Percentiles rank a stretch among this genome's conserved stretches.
phyloP scores from a whole-genome alignment of 2,797 vertebrate species.

The Scyliorhinus canicula region DNA sequence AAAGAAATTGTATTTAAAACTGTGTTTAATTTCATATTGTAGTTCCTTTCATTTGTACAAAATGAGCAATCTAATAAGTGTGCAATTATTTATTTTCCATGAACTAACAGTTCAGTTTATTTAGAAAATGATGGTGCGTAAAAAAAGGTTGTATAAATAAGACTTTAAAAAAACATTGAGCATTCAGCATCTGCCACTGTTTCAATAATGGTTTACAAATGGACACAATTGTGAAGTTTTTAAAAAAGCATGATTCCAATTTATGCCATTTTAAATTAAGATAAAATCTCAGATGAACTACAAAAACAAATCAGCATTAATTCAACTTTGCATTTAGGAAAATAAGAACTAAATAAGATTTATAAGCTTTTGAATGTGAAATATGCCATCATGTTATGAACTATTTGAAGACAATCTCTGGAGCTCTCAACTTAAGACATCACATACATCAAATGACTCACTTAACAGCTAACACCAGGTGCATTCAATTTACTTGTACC shows the following conservation, averaged over 20 bases:
- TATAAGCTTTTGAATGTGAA: not conserved
- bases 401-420: not conserved
- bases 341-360: not conserved
- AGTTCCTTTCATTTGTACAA: not conserved
- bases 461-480: slow-evolving; percentile 36
- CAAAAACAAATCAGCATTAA: not conserved
- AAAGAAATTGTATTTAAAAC: not conserved
- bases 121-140: not conserved
- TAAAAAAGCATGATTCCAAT: not conserved
- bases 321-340: not conserved
- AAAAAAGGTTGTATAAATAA: not conserved
- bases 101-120: not conserved
- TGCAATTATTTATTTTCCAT: not conserved
- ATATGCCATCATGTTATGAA: not conserved
- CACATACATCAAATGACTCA: slow-evolving; percentile 24
- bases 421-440: slow-evolving; percentile 15
- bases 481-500: slow-evolving; percentile 39
- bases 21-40: not conserved
- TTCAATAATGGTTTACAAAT: slow-evolving; percentile 1
- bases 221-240: not conserved
- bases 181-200: not conserved
- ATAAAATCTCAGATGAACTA: not conserved
- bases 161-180: not conserved
- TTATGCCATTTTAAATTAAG: not conserved
- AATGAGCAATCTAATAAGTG: not conserved